Percentiles rank a stretch among this genome's conserved stretches.
Conservation (phyloP, 2,888 invertebrate genomes). For the Cheilosia vernalis region DNA sequence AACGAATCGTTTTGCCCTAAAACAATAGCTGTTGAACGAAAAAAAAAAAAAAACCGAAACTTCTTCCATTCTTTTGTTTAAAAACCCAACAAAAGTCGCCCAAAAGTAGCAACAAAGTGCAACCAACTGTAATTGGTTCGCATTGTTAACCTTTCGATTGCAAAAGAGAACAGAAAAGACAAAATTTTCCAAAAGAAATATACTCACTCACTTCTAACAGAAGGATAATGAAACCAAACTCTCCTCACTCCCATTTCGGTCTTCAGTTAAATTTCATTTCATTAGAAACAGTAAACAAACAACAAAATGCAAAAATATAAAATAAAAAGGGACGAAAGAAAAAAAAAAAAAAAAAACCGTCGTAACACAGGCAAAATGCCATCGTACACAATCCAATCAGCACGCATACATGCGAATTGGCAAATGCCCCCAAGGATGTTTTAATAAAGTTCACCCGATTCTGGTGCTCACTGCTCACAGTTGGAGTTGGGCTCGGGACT, state of each 20-base stretch:
- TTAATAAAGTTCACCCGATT: slow-evolving; percentile 67
- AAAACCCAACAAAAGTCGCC: background rate
- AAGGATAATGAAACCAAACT: slow-evolving; percentile 41
- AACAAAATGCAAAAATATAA: slow-evolving; percentile 34
- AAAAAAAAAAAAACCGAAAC: slow-evolving; percentile 30
- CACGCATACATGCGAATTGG: slow-evolving; percentile 63
- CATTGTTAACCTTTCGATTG: slow-evolving; percentile 74
- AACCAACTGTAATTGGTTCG: slow-evolving; percentile 73
- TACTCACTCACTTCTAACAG: slow-evolving; percentile 36
- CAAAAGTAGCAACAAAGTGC: slow-evolving; percentile 54
- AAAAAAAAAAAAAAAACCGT: slow-evolving; percentile 43
- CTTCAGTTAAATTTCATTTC: slow-evolving; percentile 65
- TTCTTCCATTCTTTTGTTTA: slow-evolving; percentile 21
- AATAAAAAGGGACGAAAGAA: background rate
- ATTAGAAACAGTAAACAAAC: slow-evolving; percentile 71
- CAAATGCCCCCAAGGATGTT: slow-evolving; percentile 68
- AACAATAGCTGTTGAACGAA: slow-evolving; percentile 34
- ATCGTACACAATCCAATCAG: slow-evolving; percentile 46
- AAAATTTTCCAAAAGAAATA: too few species aligned
- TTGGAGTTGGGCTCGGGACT: background rate
- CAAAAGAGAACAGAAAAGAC: slow-evolving; percentile 34
- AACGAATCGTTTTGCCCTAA: slow-evolving; percentile 54
- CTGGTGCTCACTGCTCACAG: slow-evolving; percentile 27
- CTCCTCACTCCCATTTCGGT: slow-evolving; percentile 10
- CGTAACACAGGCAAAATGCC: slow-evolving; percentile 39